A percentile compares a stretch with the other conserved stretches of the same genome.
phyloP scores from a whole-genome alignment of 2,113 vertebrate species.

The Malurus cyaneus region DNA sequence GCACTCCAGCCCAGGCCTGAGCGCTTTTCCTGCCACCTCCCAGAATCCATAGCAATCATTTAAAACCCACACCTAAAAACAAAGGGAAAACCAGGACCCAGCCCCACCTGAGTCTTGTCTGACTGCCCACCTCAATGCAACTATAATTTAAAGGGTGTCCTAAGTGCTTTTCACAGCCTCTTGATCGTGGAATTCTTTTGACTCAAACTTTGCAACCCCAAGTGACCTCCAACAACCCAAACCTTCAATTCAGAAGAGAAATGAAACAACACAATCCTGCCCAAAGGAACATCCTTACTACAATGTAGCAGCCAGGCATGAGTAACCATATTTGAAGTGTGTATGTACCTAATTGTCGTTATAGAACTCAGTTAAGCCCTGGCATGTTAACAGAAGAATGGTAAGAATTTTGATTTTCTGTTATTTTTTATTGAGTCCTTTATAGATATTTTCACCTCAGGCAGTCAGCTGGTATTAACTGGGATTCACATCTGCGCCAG shows the following conservation, averaged over 20 bases:
- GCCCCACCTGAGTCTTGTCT: background rate
- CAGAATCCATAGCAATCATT: background rate
- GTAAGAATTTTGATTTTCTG: background rate
- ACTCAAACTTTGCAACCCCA: background rate
- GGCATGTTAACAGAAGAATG: background rate
- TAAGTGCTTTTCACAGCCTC: background rate
- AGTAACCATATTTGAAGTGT: background rate
- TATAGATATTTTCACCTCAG: background rate
- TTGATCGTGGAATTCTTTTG: background rate
- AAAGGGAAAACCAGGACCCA: background rate
- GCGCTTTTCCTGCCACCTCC: background rate
- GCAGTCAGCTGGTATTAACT: background rate
- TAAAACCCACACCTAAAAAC: background rate
- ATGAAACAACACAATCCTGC: background rate
- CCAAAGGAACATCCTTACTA: background rate
- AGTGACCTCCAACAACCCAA: background rate
- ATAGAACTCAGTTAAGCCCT: background rate
- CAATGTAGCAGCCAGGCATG: background rate
- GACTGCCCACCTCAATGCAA: background rate
- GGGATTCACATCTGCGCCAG: background rate
- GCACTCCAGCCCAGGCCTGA: background rate
- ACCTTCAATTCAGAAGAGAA: background rate
- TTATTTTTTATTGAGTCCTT: background rate
- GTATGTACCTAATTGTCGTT: background rate
- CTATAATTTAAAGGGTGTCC: background rate